Conservation (phyloP, 2,797 vertebrate genomes). For the Crocodylus rhombifer region DNA sequence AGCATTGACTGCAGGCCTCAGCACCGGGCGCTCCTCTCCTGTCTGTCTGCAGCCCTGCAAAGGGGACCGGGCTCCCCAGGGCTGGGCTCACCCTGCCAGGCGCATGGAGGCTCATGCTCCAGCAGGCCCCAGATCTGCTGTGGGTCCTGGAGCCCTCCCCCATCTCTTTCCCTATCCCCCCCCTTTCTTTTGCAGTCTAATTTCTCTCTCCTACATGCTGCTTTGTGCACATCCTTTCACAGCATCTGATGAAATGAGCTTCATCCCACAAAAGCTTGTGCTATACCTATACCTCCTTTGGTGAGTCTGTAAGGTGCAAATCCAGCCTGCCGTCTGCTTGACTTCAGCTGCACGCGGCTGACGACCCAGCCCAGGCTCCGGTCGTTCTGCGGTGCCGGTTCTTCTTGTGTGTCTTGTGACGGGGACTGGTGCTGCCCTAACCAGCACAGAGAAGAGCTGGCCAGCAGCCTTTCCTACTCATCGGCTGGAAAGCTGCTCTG, state of each 20-base stretch:
- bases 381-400: not conserved
- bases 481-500: not conserved
- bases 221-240: too few relatives aligned
- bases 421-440: rapidly evolving
- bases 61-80: not conserved
- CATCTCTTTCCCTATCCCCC: too few relatives aligned
- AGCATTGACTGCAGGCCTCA: not conserved
- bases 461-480: not conserved
- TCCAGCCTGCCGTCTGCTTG: too few relatives aligned
- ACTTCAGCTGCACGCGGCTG: too few relatives aligned
- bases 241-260: too few relatives aligned
- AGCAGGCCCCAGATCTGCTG: not conserved
- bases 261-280: too few relatives aligned
- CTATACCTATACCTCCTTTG: too few relatives aligned
- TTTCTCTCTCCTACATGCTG: too few relatives aligned
- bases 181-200: too few relatives aligned
- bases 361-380: not conserved
- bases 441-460: not conserved
- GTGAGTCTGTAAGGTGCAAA: too few relatives aligned
- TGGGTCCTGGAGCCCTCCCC: not conserved
- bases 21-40: not conserved
- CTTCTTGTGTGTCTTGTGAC: not conserved
- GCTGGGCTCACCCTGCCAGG: rapidly evolving
- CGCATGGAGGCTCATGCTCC: rapidly evolving
- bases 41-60: not conserved